Evolutionary conservation across 2,797 vertebrate genomes (phyloP).

Genomic region (Tarsius wallacei): DNA sequence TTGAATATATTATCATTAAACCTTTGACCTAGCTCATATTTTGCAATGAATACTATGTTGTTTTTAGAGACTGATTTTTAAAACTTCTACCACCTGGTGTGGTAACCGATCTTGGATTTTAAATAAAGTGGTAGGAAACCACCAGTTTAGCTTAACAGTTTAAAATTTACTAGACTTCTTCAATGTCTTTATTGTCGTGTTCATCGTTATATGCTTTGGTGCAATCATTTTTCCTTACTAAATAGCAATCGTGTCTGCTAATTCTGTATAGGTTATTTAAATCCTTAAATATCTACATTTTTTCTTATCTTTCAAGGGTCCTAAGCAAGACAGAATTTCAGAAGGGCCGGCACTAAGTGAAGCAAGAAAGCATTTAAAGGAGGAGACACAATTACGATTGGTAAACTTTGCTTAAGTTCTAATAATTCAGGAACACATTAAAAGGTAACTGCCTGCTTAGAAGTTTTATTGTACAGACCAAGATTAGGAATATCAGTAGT

Average conservation of each 20-base stretch:
- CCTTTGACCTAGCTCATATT: conserved; percentile 47
- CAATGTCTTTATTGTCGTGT: conserved; percentile 32
- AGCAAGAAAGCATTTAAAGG: conserved; percentile 97
- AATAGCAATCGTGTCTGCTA: neutral
- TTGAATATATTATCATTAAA: neutral
- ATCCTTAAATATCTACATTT: conserved; percentile 28
- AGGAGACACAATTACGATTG: conserved; percentile 97
- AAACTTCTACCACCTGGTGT: neutral
- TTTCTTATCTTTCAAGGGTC: conserved; percentile 88
- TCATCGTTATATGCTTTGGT: neutral
- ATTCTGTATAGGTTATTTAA: neutral
- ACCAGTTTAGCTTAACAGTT: neutral
- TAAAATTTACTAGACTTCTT: conserved; percentile 16
- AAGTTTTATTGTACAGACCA: neutral
- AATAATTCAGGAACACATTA: neutral
- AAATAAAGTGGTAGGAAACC: conserved; percentile 56
- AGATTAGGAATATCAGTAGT: neutral
- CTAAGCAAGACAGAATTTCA: conserved; percentile 94
- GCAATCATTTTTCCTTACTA: neutral
- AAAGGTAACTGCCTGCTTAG: neutral
- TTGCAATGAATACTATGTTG: conserved; percentile 31
- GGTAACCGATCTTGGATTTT: neutral
- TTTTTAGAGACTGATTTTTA: conserved; percentile 60
- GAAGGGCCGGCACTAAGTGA: conserved; percentile 95
- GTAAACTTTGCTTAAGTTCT: conserved; percentile 87